Conservation (phyloP, 64 coral and sea anemone genomes). For the Porites australiensis region DNA sequence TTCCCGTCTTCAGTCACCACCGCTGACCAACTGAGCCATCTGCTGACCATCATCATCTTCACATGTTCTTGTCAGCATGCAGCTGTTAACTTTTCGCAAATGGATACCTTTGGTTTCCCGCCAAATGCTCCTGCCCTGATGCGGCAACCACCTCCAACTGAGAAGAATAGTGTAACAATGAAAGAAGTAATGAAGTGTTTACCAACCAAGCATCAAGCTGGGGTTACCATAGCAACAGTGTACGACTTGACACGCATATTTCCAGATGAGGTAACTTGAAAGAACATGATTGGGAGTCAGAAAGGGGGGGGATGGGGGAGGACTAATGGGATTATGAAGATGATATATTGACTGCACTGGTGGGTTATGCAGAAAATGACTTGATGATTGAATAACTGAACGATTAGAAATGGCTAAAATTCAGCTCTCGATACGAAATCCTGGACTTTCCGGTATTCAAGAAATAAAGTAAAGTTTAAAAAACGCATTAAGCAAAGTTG, state of each 20-base stretch:
- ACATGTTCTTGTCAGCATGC: conserved; percentile 91
- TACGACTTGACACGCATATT: conserved; percentile 75
- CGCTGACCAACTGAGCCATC: conserved; percentile 61
- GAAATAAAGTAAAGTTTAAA: no score
- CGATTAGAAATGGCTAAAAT: no score
- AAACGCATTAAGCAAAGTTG: no score
- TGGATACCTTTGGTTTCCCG: conserved; percentile 81
- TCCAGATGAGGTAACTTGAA: conserved; percentile 83
- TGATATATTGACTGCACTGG: no score
- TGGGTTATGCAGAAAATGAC: no score
- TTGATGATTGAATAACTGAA: no score
- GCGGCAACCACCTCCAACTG: conserved; percentile 83
- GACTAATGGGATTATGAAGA: no score
- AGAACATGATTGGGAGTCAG: neutral
- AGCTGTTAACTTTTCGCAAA: conserved; percentile 88
- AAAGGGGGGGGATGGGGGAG: no score
- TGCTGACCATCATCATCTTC: conserved; percentile 78
- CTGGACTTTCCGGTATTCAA: no score
- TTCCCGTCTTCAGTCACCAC: conserved; percentile 66
- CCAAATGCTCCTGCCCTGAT: conserved; percentile 86
- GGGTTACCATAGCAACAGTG: conserved; percentile 83
- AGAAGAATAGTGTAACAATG: conserved; percentile 69
- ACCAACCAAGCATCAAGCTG: conserved; percentile 81
- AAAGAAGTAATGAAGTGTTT: conserved; percentile 79
- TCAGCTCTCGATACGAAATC: no score